Evolutionary conservation across 2,888 invertebrate species (phyloP).

Genomic region (Cheilosia urbana): DNA sequence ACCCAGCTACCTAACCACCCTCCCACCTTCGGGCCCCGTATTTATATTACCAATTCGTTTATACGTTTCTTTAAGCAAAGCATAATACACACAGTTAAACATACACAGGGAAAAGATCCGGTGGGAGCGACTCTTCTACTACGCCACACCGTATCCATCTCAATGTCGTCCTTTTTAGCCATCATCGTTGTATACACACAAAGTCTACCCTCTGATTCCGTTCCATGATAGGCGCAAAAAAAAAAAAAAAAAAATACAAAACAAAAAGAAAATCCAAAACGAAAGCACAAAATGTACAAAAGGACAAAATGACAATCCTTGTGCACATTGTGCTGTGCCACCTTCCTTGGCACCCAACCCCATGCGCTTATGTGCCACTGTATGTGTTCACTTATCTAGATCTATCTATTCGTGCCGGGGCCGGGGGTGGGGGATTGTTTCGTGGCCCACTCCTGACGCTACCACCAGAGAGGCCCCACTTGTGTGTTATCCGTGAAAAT

Average conservation of each 20-base stretch:
- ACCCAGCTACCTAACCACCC: constrained; percentile 31
- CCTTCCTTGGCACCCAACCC: constrained; percentile 32
- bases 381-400: constrained; percentile 69
- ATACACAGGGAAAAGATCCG: constrained; percentile 65
- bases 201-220: constrained; percentile 57
- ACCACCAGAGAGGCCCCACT: constrained; percentile 18
- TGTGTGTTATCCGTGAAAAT: constrained; percentile 75
- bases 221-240: constrained; percentile 44
- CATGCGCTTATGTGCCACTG: constrained; percentile 11
- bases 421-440: constrained; percentile 55
- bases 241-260: constrained; percentile 20
- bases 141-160: constrained; percentile 70
- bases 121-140: constrained; percentile 35
- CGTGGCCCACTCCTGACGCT: constrained; percentile 20
- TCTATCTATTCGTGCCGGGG: constrained; percentile 70
- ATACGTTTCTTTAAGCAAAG: constrained; percentile 74
- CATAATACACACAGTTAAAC: constrained; percentile 72
- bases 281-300: constrained; percentile 71
- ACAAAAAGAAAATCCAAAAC: constrained; percentile 58
- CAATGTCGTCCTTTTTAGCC: constrained; percentile 71
- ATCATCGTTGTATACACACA: constrained; percentile 57
- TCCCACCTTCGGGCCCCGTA: constrained; percentile 62
- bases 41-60: constrained; percentile 76
- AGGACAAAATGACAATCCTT: constrained; percentile 75
- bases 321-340: constrained; percentile 71